A percentile compares a stretch with the other conserved stretches of the same genome.
Evolutionary conservation across 2,888 invertebrate species (phyloP).

Genomic region (Prosopocoilus inquinatus): DNA sequence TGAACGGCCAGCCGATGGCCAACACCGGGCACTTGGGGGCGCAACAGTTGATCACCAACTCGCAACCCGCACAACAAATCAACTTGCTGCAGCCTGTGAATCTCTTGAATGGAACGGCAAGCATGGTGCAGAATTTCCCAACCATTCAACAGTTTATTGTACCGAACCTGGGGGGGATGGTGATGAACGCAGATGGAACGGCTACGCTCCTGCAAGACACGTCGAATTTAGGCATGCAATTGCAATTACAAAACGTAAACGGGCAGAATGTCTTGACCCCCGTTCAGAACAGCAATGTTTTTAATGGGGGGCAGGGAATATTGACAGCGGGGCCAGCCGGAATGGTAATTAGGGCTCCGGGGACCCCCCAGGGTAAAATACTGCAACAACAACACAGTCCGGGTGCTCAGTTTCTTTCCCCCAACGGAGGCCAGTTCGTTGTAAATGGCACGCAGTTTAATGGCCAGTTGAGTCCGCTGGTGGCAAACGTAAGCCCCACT

Average conservation of each 20-base stretch:
- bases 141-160: slow-evolving; percentile 81
- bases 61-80: slow-evolving; percentile 58
- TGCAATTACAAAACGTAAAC: slow-evolving; percentile 78
- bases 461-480: slow-evolving; percentile 76
- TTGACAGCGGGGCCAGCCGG: slow-evolving; percentile 66
- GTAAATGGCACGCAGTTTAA: slow-evolving; percentile 71
- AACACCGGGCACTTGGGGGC: slow-evolving; percentile 61
- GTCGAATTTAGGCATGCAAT: slow-evolving; percentile 67
- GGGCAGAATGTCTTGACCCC: slow-evolving; percentile 75
- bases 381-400: slow-evolving; percentile 66
- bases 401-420: slow-evolving; percentile 71
- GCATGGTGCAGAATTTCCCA: slow-evolving; percentile 73
- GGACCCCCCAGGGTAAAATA: slow-evolving; percentile 68
- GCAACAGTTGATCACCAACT: slow-evolving; percentile 65
- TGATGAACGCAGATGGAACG: slow-evolving; percentile 73
- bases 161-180: slow-evolving; percentile 76
- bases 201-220: slow-evolving; percentile 72
- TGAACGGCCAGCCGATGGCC: slow-evolving; percentile 66
- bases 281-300: slow-evolving; percentile 64
- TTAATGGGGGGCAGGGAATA: slow-evolving; percentile 66
- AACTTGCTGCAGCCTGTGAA: slow-evolving; percentile 80
- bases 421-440: slow-evolving; percentile 71
- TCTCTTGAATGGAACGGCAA: slow-evolving; percentile 67
- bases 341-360: slow-evolving; percentile 75
- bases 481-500: slow-evolving; percentile 71